Percentiles rank a stretch among this genome's conserved stretches.
These are phyloP conservation scores for Neoniphon sammara DNA, from an alignment of 2,797 vertebrate genomes.

Conservation along the genomic window DNA sequence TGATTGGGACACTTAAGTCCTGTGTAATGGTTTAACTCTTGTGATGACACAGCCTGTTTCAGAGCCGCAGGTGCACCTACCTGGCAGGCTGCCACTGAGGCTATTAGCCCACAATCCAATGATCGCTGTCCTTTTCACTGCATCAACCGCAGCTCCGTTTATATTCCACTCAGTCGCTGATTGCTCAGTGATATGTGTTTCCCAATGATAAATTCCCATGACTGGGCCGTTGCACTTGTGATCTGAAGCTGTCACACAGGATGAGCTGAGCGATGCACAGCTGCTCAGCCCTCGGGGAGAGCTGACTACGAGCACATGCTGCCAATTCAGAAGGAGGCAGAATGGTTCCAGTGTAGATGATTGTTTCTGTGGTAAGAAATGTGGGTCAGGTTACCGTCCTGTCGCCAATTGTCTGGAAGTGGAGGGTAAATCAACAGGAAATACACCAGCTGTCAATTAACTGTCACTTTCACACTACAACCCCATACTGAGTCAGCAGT, in stretches of 20 bases:
- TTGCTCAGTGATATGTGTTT: slow-evolving; percentile 73
- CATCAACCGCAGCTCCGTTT: slow-evolving; percentile 47
- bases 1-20: slow-evolving; percentile 23
- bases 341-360: slow-evolving; percentile 76
- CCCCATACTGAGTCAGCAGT: slow-evolving; percentile 32
- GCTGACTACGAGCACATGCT: slow-evolving; percentile 74
- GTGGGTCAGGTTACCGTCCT: slow-evolving; percentile 84
- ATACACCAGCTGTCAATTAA: slow-evolving; percentile 74
- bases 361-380: slow-evolving; percentile 82
- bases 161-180: slow-evolving; percentile 61
- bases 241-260: slow-evolving; percentile 70
- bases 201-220: slow-evolving; percentile 66
- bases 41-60: slow-evolving; percentile 45
- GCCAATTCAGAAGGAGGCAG: slow-evolving; percentile 78
- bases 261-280: slow-evolving; percentile 81
- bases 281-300: slow-evolving; percentile 75
- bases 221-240: slow-evolving; percentile 70
- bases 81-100: slow-evolving; percentile 67
- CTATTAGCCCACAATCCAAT: slow-evolving; percentile 67
- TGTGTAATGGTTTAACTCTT: slow-evolving; percentile 35
- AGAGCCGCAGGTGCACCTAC: slow-evolving; percentile 70
- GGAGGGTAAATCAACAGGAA: slow-evolving; percentile 85
- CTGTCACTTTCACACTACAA: slow-evolving; percentile 35
- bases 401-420: slow-evolving; percentile 81
- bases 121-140: slow-evolving; percentile 63